Base-by-base conservation (phyloP, 2,797 vertebrate species). In the Ceyx erithaca region DNA sequence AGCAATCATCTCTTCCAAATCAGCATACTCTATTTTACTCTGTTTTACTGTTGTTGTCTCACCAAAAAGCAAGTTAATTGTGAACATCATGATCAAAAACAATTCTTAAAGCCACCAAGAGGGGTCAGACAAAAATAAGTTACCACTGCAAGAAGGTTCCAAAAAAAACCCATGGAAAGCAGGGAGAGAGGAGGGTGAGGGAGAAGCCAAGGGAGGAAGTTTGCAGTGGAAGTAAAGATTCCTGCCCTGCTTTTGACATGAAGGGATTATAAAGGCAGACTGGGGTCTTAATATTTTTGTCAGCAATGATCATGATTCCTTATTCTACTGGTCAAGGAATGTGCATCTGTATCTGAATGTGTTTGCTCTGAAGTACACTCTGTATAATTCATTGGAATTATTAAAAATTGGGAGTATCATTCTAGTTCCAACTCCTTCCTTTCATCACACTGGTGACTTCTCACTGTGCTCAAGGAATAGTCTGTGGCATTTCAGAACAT, bases 71-170 rank as follows among this genome's bases (percentile, higher is more conserved):
- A 71, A 41, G n/a, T 57, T 84, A 13, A 26, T 52, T 45, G 12
- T 72, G 55, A 49, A 54, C 31, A 62, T 10, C 1, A 5, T 8
- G 23, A 43, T 31, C 67, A 80, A 87, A 86, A 89, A 8, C 25
- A 81, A 49, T 92, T 87, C 73, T 81, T 61, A 63, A 57, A 83
- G 57, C 43, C 61, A 85, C 88, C 92, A 52, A 80, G 59, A 96
- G 92, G 40, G 86, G 93, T 89, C 93, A 96, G 81, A 76, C 77
- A 83, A 84, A 88, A 82, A 5, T 58, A 91, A 95, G 57, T 40
- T 62, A 52, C 37, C n/a, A 15, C 22, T 61, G 11, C n/a, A 80
- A 67, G 40, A 75, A 80, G 40, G 31, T 33, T 85, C 28, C 30
- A 21, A 37, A 54, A 69, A 84, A 20, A 45, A 85, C 22, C 19